Evolutionary conservation across 1,140 invertebrate genomes (phyloP), one percentile per base, ranked within the genome.

Genomic region (Zophobas atratus): DNA sequence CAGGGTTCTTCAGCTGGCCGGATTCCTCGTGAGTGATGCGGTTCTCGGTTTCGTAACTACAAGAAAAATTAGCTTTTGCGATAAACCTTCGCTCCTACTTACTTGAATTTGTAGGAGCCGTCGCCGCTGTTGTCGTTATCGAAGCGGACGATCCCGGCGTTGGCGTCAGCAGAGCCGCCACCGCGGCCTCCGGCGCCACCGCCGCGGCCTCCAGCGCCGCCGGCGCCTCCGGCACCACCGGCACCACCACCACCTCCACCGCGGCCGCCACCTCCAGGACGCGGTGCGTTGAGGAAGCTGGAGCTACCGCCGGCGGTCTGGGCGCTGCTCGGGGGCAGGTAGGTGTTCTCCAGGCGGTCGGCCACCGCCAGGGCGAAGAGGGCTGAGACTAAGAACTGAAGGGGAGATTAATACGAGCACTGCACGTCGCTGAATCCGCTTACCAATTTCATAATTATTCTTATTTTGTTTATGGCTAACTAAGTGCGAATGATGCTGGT

Each of bases 31-130:
- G 91, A 77, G 90, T 90, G 78, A 94, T 94, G 8, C 93, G 93
- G 81, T 94, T 93, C 1, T 88, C 92, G 33, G 93, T 92, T 83
- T 94, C 91, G 86, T 91, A 94, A 83, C 90, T 92, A 85, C 63
- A 89, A 84, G 8, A n/a, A 49, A 53, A 71, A 79, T 94, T 33
- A 32, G 33, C 1, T 51, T 3, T 41, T 49, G 36, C 2, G 67
- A 71, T 34, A 48, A 1, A 48, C 34, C n/a, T 38, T 2, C 5
- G 6, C 2, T 20, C 20, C 6, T 20, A 57, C 53, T 57, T 6
- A 88, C 86, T 84, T 86, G 80, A 85, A 90, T 75, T 82, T 84
- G 80, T 89, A 90, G 35, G 84, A 87, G 39, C 89, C 89, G 77
- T 90, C 89, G 3, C 86, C 87, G 74, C 88, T 88, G 79, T 89